Percentiles rank a stretch among this genome's conserved stretches.
These are phyloP conservation scores for Matsumyia berberina DNA, from an alignment of 2,888 invertebrate species.

Conservation along the genomic window DNA sequence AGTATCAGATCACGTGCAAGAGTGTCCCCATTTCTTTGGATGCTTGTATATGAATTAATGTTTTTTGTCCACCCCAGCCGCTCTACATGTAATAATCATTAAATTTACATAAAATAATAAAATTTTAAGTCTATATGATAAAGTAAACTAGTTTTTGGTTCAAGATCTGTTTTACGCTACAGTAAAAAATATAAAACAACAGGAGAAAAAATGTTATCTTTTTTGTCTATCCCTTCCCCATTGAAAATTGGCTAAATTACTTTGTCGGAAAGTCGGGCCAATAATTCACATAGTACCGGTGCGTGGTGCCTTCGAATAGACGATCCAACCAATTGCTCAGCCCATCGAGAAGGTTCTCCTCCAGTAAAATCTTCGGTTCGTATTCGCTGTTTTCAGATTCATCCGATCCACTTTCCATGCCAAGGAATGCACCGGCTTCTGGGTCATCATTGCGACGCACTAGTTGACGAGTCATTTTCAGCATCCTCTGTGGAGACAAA, in stretches of 20 bases:
- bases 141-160: conserved; percentile 45
- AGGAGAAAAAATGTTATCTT: conserved; percentile 21
- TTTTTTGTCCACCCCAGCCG: conserved; percentile 17
- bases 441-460: conserved; percentile 87
- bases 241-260: conserved; percentile 84
- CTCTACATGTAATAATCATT: conserved; percentile 12
- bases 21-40: not conserved
- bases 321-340: conserved; percentile 98
- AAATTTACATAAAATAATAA: conserved; percentile 49
- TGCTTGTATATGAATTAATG: not conserved
- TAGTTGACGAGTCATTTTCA: conserved; percentile 88
- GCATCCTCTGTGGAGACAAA: conserved; percentile 86
- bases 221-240: not conserved
- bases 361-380: conserved; percentile 86
- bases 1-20: conserved; percentile 7
- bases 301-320: conserved; percentile 97
- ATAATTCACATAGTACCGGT: conserved; percentile 97
- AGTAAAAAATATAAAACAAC: conserved; percentile 56
- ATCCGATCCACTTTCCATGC: conserved; percentile 89
- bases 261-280: conserved; percentile 98
- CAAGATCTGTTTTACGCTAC: conserved; percentile 46
- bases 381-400: conserved; percentile 85
- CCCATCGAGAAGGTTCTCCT: conserved; percentile 94
- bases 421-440: conserved; percentile 94
- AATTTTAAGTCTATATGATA: conserved; percentile 37